These are phyloP conservation scores for Muntiacus muntjak DNA, from an alignment of 2,113 vertebrate genomes.

Conservation along the genomic window DNA sequence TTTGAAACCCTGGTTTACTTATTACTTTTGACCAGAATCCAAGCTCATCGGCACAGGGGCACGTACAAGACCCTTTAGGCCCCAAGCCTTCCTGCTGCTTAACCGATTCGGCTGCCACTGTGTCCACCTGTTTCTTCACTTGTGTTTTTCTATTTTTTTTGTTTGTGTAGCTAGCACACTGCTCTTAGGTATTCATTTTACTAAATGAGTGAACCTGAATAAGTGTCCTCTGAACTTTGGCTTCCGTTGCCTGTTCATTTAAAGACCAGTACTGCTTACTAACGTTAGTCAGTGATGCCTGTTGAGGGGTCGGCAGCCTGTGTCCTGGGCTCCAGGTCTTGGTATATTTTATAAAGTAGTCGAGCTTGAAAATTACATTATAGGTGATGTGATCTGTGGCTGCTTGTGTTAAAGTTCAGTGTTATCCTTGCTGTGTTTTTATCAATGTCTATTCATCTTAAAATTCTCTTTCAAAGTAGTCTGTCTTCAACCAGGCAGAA, in stretches of 20 bases:
- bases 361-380: background rate
- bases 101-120: rapidly evolving
- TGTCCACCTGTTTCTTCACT: background rate
- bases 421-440: background rate
- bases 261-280: background rate
- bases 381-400: background rate
- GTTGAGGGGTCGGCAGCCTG: background rate
- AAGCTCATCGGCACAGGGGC: background rate
- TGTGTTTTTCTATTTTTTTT: background rate
- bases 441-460: background rate
- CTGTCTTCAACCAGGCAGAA: background rate
- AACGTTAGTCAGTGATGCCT: background rate
- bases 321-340: background rate
- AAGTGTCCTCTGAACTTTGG: background rate
- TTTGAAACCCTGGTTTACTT: background rate
- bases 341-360: background rate
- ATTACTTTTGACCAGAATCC: background rate
- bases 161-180: background rate
- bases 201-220: background rate
- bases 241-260: background rate
- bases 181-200: background rate
- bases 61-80: too few relatives aligned
- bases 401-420: background rate
- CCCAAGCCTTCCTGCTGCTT: background rate
- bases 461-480: background rate